A percentile compares a stretch with the other conserved stretches of the same genome.
These are phyloP conservation scores for Nomada goodeniana DNA, from an alignment of 2,888 invertebrate genomes.

Conservation along the genomic window DNA sequence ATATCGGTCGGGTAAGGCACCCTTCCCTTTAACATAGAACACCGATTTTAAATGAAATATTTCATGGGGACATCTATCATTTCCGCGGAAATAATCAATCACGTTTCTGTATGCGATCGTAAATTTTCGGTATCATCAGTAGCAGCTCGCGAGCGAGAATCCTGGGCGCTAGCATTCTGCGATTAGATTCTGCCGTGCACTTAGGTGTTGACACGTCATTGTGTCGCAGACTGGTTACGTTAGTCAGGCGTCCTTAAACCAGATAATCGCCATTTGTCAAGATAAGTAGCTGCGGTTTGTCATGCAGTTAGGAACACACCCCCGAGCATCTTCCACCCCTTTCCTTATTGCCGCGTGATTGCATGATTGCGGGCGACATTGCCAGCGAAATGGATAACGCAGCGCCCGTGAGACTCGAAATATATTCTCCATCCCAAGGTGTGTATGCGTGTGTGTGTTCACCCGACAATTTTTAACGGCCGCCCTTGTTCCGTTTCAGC, in stretches of 20 bases:
- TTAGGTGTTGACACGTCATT: slow-evolving; percentile 66
- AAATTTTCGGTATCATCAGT: too few species aligned
- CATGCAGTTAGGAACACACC: slow-evolving; percentile 29
- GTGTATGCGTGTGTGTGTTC: not conserved
- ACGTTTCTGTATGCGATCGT: too few species aligned
- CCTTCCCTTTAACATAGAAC: too few species aligned
- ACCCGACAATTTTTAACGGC: slow-evolving; percentile 19
- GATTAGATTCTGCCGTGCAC: not conserved
- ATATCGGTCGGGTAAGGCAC: too few species aligned
- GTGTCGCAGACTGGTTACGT: slow-evolving; percentile 68
- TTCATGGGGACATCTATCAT: not conserved
- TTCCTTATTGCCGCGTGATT: slow-evolving; percentile 34
- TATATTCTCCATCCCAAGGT: not conserved
- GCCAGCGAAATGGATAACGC: not conserved
- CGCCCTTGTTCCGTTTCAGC: not conserved
- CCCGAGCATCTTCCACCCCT: slow-evolving; percentile 49
- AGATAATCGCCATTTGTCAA: slow-evolving; percentile 71
- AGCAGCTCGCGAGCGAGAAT: not conserved
- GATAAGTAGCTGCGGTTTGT: slow-evolving; percentile 66
- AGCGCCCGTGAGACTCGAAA: not conserved
- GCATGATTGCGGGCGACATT: not conserved
- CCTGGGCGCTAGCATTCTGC: not conserved
- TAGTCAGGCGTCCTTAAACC: slow-evolving; percentile 50
- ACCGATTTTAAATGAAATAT: not conserved
- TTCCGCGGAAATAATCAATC: not conserved